Conservation (phyloP, 2,888 invertebrate genomes). For the Cylindroiulus punctatus region DNA sequence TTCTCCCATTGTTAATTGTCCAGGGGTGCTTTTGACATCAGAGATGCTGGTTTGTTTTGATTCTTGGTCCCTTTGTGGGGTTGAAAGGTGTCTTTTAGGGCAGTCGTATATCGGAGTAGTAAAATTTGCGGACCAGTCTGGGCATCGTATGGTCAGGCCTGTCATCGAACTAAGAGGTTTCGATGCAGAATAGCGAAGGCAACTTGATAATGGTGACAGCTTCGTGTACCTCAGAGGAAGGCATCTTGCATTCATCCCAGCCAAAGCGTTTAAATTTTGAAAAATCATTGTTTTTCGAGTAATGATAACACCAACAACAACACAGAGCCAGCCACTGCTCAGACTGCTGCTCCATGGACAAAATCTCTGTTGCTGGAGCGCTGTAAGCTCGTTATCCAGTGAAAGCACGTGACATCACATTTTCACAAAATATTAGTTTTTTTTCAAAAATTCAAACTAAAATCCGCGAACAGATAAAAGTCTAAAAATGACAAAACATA, state of each 20-base stretch:
- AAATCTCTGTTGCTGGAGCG: neutral
- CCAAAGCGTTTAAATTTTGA: slow-evolving; percentile 25
- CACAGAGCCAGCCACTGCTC: too few species aligned
- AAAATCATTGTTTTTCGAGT: neutral
- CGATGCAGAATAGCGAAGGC: neutral
- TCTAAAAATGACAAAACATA: too few species aligned
- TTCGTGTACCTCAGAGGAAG: neutral
- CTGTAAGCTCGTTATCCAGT: neutral
- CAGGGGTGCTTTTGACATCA: neutral
- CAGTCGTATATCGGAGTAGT: neutral
- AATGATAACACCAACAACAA: too few species aligned
- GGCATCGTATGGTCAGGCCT: neutral
- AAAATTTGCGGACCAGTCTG: neutral
- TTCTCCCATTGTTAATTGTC: slow-evolving; percentile 48
- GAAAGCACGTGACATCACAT: neutral
- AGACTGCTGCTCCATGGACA: too few species aligned
- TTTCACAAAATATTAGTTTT: neutral
- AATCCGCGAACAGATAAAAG: neutral
- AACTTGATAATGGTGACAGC: neutral
- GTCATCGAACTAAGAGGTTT: slow-evolving; percentile 1
- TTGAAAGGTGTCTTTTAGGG: neutral
- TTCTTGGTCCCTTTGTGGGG: slow-evolving; percentile 9
- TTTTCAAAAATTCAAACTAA: neutral
- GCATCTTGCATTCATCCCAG: neutral
- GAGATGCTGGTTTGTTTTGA: neutral